Evolutionary conservation across 30 jellyfish, hydroid and myxozoan species (phyloP).

Genomic region (Rhopilema esculentum): DNA sequence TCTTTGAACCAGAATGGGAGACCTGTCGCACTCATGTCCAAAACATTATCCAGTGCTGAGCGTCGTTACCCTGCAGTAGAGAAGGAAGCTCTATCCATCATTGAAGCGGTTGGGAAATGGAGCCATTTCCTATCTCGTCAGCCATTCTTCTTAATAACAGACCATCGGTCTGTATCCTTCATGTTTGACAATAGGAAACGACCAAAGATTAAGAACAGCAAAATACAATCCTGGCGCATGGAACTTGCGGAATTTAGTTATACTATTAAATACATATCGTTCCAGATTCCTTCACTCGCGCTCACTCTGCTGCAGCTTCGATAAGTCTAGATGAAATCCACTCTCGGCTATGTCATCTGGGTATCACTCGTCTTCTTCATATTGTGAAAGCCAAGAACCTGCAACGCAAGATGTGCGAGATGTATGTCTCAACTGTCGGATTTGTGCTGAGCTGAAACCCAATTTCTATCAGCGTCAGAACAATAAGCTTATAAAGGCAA

Average conservation of each 20-base stretch:
- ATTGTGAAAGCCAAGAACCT: conserved; percentile 47
- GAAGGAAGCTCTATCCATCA: too few relatives aligned
- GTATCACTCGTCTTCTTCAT: conserved; percentile 69
- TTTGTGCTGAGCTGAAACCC: conserved; percentile 69
- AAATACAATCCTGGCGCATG: conserved; percentile 68
- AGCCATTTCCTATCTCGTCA: conserved; percentile 62
- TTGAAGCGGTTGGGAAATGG: conserved; percentile 82
- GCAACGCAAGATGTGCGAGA: conserved; percentile 56
- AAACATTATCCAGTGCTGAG: too few relatives aligned
- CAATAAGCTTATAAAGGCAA: too few relatives aligned
- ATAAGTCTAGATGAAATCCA: too few relatives aligned
- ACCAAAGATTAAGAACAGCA: conserved; percentile 68
- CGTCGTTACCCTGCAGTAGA: too few relatives aligned
- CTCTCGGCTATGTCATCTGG: too few relatives aligned
- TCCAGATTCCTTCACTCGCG: too few relatives aligned
- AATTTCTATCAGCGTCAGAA: conserved; percentile 55
- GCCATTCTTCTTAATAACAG: conserved; percentile 68
- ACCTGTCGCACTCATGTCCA: too few relatives aligned
- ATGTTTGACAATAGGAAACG: conserved; percentile 77
- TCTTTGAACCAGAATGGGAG: too few relatives aligned
- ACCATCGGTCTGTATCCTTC: conserved; percentile 67
- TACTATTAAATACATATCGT: conserved; percentile 45
- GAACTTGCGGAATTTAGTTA: conserved; percentile 75
- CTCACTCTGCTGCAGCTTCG: too few relatives aligned
- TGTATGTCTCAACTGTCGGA: conserved; percentile 47